A percentile compares a stretch with the other conserved stretches of the same genome.
These are phyloP conservation scores for Carlito syrichta DNA, from an alignment of 2,113 vertebrate genomes.

Conservation along the genomic window DNA sequence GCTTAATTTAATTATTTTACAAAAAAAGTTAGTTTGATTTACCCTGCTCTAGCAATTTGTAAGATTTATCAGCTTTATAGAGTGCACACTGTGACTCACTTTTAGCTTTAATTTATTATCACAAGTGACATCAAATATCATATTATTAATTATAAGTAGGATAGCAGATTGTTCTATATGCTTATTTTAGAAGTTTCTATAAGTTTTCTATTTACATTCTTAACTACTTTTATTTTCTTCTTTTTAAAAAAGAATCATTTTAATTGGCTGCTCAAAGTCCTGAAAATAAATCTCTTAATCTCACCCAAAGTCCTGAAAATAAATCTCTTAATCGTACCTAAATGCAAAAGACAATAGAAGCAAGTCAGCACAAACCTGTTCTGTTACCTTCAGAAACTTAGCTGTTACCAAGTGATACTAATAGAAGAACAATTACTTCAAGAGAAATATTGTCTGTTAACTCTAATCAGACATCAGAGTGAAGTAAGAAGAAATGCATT, in stretches of 20 bases:
- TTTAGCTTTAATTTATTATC: neutral
- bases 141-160: neutral
- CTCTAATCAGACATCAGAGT: neutral
- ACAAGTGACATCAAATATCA: neutral
- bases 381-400: neutral
- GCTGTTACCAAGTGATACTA: neutral
- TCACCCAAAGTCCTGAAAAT: too few relatives aligned
- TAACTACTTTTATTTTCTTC: neutral
- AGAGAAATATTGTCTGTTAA: neutral
- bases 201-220: neutral
- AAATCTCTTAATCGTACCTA: constrained; percentile 24
- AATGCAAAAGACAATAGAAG: constrained; percentile 6
- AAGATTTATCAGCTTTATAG: neutral
- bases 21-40: neutral
- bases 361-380: neutral
- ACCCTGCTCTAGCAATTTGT: neutral
- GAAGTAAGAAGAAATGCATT: neutral
- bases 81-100: neutral
- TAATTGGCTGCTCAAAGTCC: neutral
- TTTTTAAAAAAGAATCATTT: neutral
- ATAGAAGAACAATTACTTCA: neutral
- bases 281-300: too few relatives aligned
- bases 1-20: neutral
- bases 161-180: neutral
- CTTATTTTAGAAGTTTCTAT: neutral